phyloP scores from a whole-genome alignment of 2,888 invertebrate species.

The Caenorhabditis sinica region DNA sequence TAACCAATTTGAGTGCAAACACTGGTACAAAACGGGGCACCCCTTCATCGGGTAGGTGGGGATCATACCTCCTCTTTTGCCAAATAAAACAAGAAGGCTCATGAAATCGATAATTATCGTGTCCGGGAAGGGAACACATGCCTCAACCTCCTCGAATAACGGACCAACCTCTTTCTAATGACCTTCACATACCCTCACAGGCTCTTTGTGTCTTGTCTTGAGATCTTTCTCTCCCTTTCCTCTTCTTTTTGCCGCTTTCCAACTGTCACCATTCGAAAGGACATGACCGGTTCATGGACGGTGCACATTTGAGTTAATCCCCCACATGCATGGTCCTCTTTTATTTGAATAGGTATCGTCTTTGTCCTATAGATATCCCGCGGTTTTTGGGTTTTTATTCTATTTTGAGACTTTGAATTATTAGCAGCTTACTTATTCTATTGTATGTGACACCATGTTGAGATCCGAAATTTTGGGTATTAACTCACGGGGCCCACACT shows the following conservation, averaged over 20 bases:
- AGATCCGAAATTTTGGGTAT: background rate
- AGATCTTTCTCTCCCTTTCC: background rate
- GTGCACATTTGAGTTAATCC: constrained; percentile 35
- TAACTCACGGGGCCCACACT: too few relatives aligned
- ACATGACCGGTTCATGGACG: background rate
- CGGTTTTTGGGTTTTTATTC: background rate
- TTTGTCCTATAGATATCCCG: too few relatives aligned
- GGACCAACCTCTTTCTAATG: constrained; percentile 19
- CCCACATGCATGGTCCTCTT: background rate
- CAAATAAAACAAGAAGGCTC: constrained; percentile 23
- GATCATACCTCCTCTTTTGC: constrained; percentile 11
- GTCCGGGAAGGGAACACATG: constrained; percentile 9
- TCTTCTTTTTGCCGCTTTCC: constrained; percentile 28
- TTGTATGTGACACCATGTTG: background rate
- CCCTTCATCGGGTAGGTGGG: background rate
- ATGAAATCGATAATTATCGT: constrained; percentile 40
- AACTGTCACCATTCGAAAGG: constrained; percentile 31
- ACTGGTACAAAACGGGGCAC: constrained; percentile 46
- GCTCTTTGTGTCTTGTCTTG: constrained; percentile 54
- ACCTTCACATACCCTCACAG: constrained; percentile 54
- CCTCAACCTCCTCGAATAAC: background rate
- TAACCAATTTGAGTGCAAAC: constrained; percentile 62
- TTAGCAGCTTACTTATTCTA: too few relatives aligned
- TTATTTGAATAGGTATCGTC: constrained; percentile 14
- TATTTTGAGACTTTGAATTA: too few relatives aligned